These are phyloP conservation scores for Mesorhabditis spiculigera DNA, from an alignment of 2,888 invertebrate genomes.

Conservation along the genomic window DNA sequence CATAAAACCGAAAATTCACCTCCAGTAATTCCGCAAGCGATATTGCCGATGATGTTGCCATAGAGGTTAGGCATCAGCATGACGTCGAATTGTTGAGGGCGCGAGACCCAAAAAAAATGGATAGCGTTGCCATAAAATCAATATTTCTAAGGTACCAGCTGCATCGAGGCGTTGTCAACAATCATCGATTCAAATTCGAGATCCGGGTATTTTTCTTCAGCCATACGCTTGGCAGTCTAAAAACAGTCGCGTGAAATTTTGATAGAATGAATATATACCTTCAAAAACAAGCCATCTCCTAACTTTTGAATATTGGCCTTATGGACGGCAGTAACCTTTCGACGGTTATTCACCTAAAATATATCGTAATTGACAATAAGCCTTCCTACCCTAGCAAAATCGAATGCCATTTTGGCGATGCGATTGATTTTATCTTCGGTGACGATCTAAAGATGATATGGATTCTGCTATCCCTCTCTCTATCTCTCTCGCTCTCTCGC, in stretches of 20 bases:
- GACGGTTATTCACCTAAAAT: conserved; percentile 13
- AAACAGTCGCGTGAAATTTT: background rate
- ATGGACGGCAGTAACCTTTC: conserved; percentile 78
- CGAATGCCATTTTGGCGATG: conserved; percentile 88
- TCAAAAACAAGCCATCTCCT: conserved; percentile 91
- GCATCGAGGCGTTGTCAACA: conserved; percentile 80
- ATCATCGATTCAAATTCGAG: conserved; percentile 81
- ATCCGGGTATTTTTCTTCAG: conserved; percentile 77
- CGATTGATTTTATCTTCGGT: conserved; percentile 76
- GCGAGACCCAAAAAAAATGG: conserved; percentile 59
- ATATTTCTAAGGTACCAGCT: conserved; percentile 31
- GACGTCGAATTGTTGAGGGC: conserved; percentile 91
- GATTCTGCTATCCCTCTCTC: too few species aligned
- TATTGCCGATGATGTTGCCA: conserved; percentile 77
- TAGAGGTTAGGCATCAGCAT: conserved; percentile 96
- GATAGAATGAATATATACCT: conserved; percentile 65
- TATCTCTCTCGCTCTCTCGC: too few species aligned
- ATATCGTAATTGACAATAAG: background rate
- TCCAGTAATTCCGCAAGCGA: conserved; percentile 81
- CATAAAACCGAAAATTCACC: conserved; percentile 60
- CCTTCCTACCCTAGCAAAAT: conserved; percentile 72
- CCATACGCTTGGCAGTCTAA: conserved; percentile 66
- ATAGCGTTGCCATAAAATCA: background rate
- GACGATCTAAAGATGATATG: conserved; percentile 19
- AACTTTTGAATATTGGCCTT: conserved; percentile 98